Evolutionary conservation across 1,140 invertebrate genomes (phyloP), one percentile per base, ranked within the genome.

Genomic region (Marisa cornuarietis): DNA sequence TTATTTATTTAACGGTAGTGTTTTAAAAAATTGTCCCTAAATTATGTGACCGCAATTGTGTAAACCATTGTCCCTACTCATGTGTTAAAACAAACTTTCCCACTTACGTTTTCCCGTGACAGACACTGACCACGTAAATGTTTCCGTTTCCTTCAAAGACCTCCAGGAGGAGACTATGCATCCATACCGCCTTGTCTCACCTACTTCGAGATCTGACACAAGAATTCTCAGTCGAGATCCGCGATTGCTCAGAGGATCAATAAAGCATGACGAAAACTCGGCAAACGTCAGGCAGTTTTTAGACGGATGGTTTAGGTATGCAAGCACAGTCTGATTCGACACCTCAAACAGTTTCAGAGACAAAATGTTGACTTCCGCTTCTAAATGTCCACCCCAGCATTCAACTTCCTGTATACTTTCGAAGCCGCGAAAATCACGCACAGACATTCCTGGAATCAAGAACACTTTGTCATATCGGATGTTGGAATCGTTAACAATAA

Each of bases 381-480:
- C 26, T 51, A 77, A 68, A 24, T 49, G 3, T 22, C 31, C 76
- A 18, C 76, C 76, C 63, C 42, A 77, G 65, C 76, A 77, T 69
- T 77, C 76, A 16, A 77, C 76, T 77, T 77, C 76, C 76, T 77
- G 63, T 77, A 77, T 77, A 49, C 63, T 65, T 9, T 42, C 13
- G 5, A 77, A n/a, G 24, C 76, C 76, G 1, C 65, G 63, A 65
- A 68, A 77, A 26, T 77, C 76, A n/a, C 76, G 76, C 65, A 63
- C 62, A 20, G 42, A 68, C 76, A 77, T 77, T n/a, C 76, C 76
- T 77, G 76, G 24, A 54, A 68, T 68, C 4, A n/a, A 68, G 26
- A n/a, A 58, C 31, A 58, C 1, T 18, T 58, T 1, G 6, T 42
- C 31, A 42, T 42, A 2, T 42, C 31, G 2, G 31, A 6, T 42